Evolutionary conservation across 2,888 invertebrate genomes (phyloP), one percentile per base, ranked within the genome.

Genomic region (Eupithecia subfuscata): DNA sequence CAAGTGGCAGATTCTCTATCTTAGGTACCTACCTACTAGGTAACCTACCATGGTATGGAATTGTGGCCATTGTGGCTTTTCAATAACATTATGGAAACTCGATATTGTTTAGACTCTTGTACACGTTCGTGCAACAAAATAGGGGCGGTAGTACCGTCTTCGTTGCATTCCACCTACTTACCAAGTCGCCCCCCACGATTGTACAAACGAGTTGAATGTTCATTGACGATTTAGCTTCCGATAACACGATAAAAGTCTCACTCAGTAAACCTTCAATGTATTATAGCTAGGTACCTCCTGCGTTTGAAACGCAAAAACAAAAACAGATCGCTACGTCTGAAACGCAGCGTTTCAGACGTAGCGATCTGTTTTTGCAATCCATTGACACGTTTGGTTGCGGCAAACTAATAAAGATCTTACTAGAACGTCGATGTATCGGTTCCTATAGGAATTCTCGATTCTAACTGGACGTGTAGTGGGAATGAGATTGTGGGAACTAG

Each of bases 281-380:
- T 22, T 11, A 34, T 34, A 8, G 16, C 34, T 14, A n/a, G 25
- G 0, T 2, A 34, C 34, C 25, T 60, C 2, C 16, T 16, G 25
- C 30, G n/a, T n/a, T n/a, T n/a, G n/a, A n/a, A n/a, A n/a, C n/a
- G n/a, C n/a, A n/a, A n/a, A n/a, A n/a, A n/a, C n/a, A n/a, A n/a
- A n/a, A n/a, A n/a, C n/a, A n/a, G n/a, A n/a, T n/a, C n/a, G n/a
- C n/a, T n/a, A n/a, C n/a, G n/a, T n/a, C n/a, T n/a, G n/a, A n/a
- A n/a, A n/a, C n/a, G n/a, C n/a, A n/a, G n/a, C n/a, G 64, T 34
- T 64, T 37, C 34, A 6, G 34, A 18, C 18, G 25, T 30, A n/a
- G 63, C 63, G 63, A 63, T 18, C 64, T 30, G 8, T 12, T 40
- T 40, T 67, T 40, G 56, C 25, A 71, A 45, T 70, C 30, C 78